Percentiles rank a stretch among this genome's conserved stretches.
Conservation (phyloP, 2,797 vertebrate species). For the Erithacus rubecula region DNA sequence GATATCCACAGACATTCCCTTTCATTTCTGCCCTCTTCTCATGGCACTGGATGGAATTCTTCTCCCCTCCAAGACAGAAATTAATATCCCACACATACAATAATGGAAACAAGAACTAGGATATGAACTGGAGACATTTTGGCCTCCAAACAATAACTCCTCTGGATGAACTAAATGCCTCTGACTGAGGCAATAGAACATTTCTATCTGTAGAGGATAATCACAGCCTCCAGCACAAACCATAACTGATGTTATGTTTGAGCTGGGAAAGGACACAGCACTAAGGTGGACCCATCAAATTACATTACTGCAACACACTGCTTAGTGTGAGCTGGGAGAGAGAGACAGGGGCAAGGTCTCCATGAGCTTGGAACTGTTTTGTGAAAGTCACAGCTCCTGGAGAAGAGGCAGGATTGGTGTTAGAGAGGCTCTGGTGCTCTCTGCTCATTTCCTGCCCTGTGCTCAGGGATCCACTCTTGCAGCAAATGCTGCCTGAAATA, state of each 20-base stretch:
- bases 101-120: constrained; percentile 36
- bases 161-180: constrained; percentile 24
- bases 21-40: constrained; percentile 28
- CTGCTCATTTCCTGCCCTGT: neutral
- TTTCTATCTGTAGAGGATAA: constrained; percentile 37
- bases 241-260: neutral
- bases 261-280: neutral
- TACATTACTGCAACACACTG: neutral
- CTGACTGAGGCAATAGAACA: constrained; percentile 26
- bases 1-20: neutral
- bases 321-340: neutral
- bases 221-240: constrained; percentile 12
- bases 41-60: constrained; percentile 7
- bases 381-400: neutral
- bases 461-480: neutral
- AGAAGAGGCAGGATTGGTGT: neutral
- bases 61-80: constrained; percentile 45
- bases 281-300: constrained; percentile 17
- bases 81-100: constrained; percentile 46
- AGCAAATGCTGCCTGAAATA: neutral
- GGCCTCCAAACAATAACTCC: constrained; percentile 72
- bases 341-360: neutral
- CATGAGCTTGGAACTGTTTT: neutral
- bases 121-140: constrained; percentile 67
- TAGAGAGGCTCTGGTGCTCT: neutral